Evolutionary conservation across 1,140 invertebrate genomes (phyloP).

Genomic region (Coenobita brevimanus): DNA sequence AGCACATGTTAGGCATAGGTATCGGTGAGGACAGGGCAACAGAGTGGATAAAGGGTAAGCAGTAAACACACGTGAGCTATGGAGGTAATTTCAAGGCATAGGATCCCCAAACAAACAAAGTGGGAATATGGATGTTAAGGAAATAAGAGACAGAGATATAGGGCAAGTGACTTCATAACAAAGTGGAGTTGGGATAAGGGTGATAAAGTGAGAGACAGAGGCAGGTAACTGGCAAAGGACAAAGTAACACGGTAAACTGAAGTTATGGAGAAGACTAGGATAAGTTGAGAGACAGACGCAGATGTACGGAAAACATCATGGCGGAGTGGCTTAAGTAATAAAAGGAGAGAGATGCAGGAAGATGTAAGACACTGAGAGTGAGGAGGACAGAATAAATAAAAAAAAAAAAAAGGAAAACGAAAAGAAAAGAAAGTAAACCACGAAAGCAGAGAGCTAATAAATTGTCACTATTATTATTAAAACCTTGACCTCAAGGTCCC

Average conservation of each 20-base stretch:
- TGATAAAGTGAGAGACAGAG: no score
- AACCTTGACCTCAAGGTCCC: no score
- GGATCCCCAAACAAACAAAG: no score
- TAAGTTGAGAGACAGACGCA: not conserved
- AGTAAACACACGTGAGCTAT: no score
- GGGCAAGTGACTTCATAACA: no score
- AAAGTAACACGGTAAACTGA: not conserved
- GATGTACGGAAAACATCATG: not conserved
- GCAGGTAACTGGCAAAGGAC: not conserved
- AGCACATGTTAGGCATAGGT: no score
- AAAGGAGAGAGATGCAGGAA: not conserved
- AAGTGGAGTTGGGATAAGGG: no score
- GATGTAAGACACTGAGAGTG: not conserved
- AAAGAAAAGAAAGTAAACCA: not conserved
- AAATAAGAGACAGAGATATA: no score
- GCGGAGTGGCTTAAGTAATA: not conserved
- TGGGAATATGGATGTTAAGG: no score
- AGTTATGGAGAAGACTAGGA: not conserved
- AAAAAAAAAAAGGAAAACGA: not conserved
- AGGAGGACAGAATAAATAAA: not conserved
- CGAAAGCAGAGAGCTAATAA: not conserved
- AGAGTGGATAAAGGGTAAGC: no score
- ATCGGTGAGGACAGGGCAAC: no score
- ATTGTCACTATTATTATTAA: not conserved
- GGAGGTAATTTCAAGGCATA: no score